Conservation (phyloP, 2,113 vertebrate genomes). For the Phyllostomus hastatus region DNA sequence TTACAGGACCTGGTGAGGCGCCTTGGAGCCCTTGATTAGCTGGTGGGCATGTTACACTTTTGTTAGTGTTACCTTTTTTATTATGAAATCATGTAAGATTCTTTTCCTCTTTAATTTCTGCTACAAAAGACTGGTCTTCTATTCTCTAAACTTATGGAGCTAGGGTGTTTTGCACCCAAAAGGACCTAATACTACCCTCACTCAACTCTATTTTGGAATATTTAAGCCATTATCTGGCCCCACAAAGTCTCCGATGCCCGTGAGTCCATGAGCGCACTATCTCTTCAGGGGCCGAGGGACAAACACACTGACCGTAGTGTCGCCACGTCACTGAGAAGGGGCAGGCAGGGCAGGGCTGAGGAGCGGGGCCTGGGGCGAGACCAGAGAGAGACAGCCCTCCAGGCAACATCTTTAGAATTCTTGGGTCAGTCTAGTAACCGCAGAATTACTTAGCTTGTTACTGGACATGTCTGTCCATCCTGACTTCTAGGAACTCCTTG, state of each 20-base stretch:
- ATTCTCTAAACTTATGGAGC: not conserved
- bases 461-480: not conserved
- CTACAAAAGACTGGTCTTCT: not conserved
- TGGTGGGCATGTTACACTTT: not conserved
- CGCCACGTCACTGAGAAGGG: not conserved
- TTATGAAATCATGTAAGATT: not conserved
- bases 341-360: not conserved
- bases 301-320: not conserved
- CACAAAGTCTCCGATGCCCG: not conserved
- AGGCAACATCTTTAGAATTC: not conserved
- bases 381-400: not conserved
- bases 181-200: not conserved
- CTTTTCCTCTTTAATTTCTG: not conserved
- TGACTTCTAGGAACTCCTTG: not conserved
- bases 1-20: no score
- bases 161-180: not conserved
- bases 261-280: not conserved
- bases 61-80: not conserved
- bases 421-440: not conserved
- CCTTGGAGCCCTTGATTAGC: not conserved
- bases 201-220: not conserved
- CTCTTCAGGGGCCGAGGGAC: not conserved
- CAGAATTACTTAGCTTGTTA: not conserved
- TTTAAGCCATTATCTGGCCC: not conserved
- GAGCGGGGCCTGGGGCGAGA: not conserved